A percentile compares a stretch with the other conserved stretches of the same genome.
Evolutionary conservation across 2,888 invertebrate genomes (phyloP).

Genomic region (Halictus ligatus): DNA sequence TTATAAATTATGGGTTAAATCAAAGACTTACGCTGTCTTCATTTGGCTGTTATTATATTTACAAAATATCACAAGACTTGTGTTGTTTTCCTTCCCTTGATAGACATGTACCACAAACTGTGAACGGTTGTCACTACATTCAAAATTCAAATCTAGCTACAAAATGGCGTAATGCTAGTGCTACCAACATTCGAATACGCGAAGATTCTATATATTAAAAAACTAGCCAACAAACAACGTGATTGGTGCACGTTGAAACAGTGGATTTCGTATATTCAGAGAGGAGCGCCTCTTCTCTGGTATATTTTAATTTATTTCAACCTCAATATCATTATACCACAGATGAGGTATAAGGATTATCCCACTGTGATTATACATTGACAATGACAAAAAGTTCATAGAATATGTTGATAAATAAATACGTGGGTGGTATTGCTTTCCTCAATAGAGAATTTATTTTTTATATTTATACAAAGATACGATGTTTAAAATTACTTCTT

Average conservation of each 20-base stretch:
- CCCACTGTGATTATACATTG: background rate
- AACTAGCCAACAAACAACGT: background rate
- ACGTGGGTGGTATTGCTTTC: constrained; percentile 7
- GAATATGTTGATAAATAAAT: background rate
- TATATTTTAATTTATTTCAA: background rate
- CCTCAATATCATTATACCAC: background rate
- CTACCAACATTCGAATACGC: background rate
- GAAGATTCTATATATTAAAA: background rate
- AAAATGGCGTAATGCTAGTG: background rate
- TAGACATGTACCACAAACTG: background rate
- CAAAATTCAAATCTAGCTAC: constrained; percentile 43
- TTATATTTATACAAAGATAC: constrained; percentile 56
- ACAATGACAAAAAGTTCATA: background rate
- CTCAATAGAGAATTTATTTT: constrained; percentile 53
- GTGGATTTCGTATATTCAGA: background rate
- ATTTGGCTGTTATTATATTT: constrained; percentile 30
- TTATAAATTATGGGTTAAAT: background rate
- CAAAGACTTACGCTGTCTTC: constrained; percentile 60
- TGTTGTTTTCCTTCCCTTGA: background rate
- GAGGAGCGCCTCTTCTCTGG: no score
- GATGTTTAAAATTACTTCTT: constrained; percentile 73
- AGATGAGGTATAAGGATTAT: no score
- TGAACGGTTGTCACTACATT: constrained; percentile 22
- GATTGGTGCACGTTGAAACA: background rate
- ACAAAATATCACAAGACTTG: background rate